Base-by-base conservation (phyloP, 1,140 invertebrate genomes). In the Micrasema minimum region DNA sequence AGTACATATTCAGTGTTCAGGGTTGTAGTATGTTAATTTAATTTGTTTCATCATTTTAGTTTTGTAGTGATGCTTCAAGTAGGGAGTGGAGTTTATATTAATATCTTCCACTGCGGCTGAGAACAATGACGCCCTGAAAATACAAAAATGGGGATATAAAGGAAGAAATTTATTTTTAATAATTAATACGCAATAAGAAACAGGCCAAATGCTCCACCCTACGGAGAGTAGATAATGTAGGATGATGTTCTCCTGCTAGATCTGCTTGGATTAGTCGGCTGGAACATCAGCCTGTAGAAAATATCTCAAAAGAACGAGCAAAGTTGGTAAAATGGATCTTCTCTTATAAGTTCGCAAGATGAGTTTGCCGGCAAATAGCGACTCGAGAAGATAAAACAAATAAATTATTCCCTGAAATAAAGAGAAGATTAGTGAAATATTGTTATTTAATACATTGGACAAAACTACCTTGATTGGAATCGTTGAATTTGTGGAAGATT, bases 91-190 rank as follows among this genome's bases (percentile, higher is more conserved):
- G 96, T 97, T 78, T 98, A 97, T 1, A 99, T 83, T 2, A 96
- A 93, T 80, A 96, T 97, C 82, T 98, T 98, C 96, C 96, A 99
- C 79, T 98, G 96, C 96, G 88, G 77, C 94, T 96, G 16, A 98
- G 80, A 48, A 96, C 94, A 78, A 96, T 91, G 16, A 97, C 90
- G n/a, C 94, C 95, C 89, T 95, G 72, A 35, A 83, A n/a, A n/a
- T n/a, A 78, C 71, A 16, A 51, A 22, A 46, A 64, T 37, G 6
- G 10, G 9, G n/a, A 22, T 11, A 59, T 22, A 18, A 51, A 10
- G n/a, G 22, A n/a, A 51, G 1, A 51, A 51, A 51, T 22, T 22
- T 31, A 53, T 22, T 6, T 55, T 31, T 5, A 55, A 20, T 16
- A 48, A 10, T 16, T n/a, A 4, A 46, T 1, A 46, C 43, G 1